Percentiles rank a stretch among this genome's conserved stretches.
These are phyloP conservation scores for Drepana arcuata DNA, from an alignment of 1,140 invertebrate genomes.

Conservation along the genomic window DNA sequence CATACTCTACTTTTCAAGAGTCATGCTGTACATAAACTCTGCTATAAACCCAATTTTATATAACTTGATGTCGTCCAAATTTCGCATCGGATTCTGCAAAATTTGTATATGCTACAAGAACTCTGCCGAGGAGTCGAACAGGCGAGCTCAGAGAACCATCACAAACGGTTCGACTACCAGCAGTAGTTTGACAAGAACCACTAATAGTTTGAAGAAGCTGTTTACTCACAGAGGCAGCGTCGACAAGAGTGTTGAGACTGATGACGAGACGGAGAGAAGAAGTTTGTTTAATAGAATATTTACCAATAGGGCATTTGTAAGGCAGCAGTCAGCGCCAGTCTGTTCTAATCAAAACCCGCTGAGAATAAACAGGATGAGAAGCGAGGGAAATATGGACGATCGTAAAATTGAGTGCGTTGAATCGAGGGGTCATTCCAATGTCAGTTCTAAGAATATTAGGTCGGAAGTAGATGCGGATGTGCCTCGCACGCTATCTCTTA, in stretches of 20 bases:
- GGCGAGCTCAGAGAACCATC: slow-evolving; percentile 40
- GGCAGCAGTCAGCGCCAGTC: slow-evolving; percentile 58
- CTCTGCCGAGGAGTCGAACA: slow-evolving; percentile 35
- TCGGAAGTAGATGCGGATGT: slow-evolving; percentile 41
- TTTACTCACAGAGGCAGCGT: slow-evolving; percentile 62
- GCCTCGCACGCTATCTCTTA: slow-evolving; percentile 38
- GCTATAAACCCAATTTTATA: slow-evolving; percentile 88
- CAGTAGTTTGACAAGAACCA: slow-evolving; percentile 63
- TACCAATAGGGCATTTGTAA: slow-evolving; percentile 40
- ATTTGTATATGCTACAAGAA: slow-evolving; percentile 74
- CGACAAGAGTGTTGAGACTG: slow-evolving; percentile 48
- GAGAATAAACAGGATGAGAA: slow-evolving; percentile 45
- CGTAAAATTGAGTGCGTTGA: slow-evolving; percentile 23
- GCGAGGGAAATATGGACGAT: slow-evolving; percentile 51
- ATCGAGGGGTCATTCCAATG: slow-evolving; percentile 46
- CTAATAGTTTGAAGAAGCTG: slow-evolving; percentile 58
- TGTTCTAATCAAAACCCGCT: slow-evolving; percentile 32
- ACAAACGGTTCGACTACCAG: slow-evolving; percentile 73
- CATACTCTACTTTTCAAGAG: slow-evolving; percentile 85
- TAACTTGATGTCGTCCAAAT: slow-evolving; percentile 90
- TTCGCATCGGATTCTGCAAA: slow-evolving; percentile 81
- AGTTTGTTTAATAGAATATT: slow-evolving; percentile 49
- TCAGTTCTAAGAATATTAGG: slow-evolving; percentile 31
- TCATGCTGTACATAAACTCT: slow-evolving; percentile 90
- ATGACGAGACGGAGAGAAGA: slow-evolving; percentile 35